Base-by-base conservation (phyloP, 2,797 vertebrate species). In the Eutrigla gurnardus region DNA sequence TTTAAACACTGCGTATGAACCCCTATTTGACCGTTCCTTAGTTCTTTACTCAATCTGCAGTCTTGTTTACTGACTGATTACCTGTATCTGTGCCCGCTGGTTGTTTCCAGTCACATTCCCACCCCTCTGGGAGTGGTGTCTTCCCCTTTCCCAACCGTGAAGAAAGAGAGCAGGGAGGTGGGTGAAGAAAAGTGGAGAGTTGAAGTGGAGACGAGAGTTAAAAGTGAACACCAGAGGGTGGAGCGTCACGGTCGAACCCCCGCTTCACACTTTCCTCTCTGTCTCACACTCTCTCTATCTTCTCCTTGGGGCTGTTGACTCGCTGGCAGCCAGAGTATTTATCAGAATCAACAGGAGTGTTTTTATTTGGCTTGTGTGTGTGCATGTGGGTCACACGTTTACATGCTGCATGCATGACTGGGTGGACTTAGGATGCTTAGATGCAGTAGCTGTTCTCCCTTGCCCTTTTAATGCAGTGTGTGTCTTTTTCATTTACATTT, bases 141-240 rank as follows among this genome's bases (percentile, higher is more conserved):
- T 45, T 66, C 61, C 63, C 66, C 57, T 72, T 71, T 15, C 49
- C 72, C 58, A 45, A 60, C 72, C 61, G 13, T 86, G 82, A 67
- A 82, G 77, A 83, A 62, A 73, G 60, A 65, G 60, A 49, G 65
- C 47, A 32, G 59, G 74, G 72, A 70, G 64, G 58, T 54, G 70
- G 77, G 53, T 65, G 78, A 79, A 80, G 61, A 59, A 61, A 73
- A 84, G 70, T 75, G 64, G 42, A 46, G 68, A 77, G 73, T 67
- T 4, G 5, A 58, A 80, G 75, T 63, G 47, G 63, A 73, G 82
- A 76, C 73, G 80, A 80, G 77, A 90, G 82, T 92, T 91, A 58
- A 90, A 92, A 86, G 81, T 81, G 65, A 85, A 63, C 65, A 83
- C 89, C 87, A 80, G 84, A 86, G 86, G 85, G 81, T 84, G 80